Percentiles rank a stretch among this genome's conserved stretches.
phyloP scores from a whole-genome alignment of 2,797 vertebrate species.

The Tauraco hartlaubi region DNA sequence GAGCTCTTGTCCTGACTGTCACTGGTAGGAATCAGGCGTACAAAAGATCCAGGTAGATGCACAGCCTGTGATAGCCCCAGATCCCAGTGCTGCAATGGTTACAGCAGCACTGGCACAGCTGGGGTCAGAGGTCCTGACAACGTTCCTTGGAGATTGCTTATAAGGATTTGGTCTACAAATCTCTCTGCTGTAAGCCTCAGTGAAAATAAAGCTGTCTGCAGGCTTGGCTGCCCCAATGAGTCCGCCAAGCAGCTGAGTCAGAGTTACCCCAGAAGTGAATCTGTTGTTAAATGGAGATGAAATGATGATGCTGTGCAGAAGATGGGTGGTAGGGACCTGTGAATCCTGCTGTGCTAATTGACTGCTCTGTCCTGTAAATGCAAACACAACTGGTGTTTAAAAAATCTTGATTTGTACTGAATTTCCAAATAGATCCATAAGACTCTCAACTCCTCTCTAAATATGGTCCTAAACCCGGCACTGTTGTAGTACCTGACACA shows the following conservation, averaged over 20 bases:
- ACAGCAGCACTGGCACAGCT: background rate
- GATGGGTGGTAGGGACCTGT: background rate
- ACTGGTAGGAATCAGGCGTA: background rate
- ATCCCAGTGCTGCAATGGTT: background rate
- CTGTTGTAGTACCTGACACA: background rate
- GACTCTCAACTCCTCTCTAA: background rate
- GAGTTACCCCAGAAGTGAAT: background rate
- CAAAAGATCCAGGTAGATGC: background rate
- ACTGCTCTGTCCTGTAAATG: background rate
- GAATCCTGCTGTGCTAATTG: background rate
- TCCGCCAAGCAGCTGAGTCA: slow-evolving; percentile 9
- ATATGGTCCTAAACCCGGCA: background rate
- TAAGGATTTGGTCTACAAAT: background rate
- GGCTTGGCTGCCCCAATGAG: background rate
- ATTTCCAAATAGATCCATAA: background rate
- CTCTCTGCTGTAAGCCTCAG: background rate
- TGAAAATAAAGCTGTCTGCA: slow-evolving; percentile 1
- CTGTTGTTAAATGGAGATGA: background rate
- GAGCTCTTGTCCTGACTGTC: background rate
- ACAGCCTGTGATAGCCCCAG: background rate
- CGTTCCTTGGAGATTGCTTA: background rate
- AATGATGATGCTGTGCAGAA: background rate
- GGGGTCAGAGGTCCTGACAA: background rate
- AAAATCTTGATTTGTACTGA: background rate
- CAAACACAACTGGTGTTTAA: background rate